Base-by-base conservation (phyloP, 1,140 invertebrate genomes). In the Drosophila nigrodunni region DNA sequence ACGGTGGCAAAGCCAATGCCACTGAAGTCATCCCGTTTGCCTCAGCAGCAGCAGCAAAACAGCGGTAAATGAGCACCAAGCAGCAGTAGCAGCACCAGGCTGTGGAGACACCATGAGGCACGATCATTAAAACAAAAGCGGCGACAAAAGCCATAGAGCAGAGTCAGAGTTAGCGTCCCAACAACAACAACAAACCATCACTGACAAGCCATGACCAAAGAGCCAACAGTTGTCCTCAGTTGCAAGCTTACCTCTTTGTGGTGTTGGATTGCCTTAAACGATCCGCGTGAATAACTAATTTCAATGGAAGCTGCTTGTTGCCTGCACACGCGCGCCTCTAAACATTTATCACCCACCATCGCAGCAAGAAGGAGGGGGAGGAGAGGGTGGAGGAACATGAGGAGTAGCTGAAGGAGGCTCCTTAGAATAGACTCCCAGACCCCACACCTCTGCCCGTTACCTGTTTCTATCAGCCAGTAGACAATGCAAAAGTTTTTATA, bases 251-350 rank as follows among this genome's bases (percentile, higher is more conserved):
- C 66, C 55, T 49, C 61, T 65, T 30, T 30, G 4, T 89, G 86
- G 85, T 89, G 85, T 89, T 89, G 85, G 86, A 90, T 89, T 89
- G 85, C 85, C 86, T 89, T 89, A 89, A 89, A 89, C 85, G 85
- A 89, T 89, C 85, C 86, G 86, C 86, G 86, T 90, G 86, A 90
- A 90, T 90, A 90, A 90, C 86, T 90, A 90, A 90, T 90, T 90
- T 90, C 86, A 90, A 90, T 90, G 86, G 86, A 80, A 75, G 71
- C 87, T 89, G 74, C 60, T 57, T 35, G 59, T 75, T 71, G 72
- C 75, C 67, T 66, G 72, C 82, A 81, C 69, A 76, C 71, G 67
- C 80, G 69, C 52, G 68, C 74, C 65, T 73, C 74, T 65, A 64
- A 81, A 79, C 86, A 89, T 90, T 90, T 90, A 90, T 90, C 86